Evolutionary conservation across 1,140 invertebrate genomes (phyloP), one percentile per base, ranked within the genome.

Genomic region (Bombus fervidus): DNA sequence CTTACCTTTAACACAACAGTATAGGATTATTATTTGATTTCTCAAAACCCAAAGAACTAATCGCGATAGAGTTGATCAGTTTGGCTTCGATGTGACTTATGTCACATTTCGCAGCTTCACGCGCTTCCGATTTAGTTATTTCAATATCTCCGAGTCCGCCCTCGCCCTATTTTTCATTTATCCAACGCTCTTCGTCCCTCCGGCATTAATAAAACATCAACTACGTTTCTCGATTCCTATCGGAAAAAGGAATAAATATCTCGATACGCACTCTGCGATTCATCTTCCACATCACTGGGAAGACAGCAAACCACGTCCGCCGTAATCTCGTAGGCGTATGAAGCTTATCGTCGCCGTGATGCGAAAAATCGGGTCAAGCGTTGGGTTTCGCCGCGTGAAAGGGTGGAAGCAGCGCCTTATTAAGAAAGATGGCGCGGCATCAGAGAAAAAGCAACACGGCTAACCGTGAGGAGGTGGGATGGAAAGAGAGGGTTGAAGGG

Each of bases 371-470:
- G 37, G 68, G 68, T 28, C 71, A 43, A 41, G 71, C 43, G 22
- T 25, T 62, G 10, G 28, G 10, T 62, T 53, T 53, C 15, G 18
- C 5, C 25, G 37, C 25, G 37, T n/a, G 43, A 75, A 43, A 71
- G 31, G 22, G 12, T 12, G 10, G 39, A 39, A 28, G 34, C 77
- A 78, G 73, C 62, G 72, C 66, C 78, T 90, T 90, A 89, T 90
- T 87, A 90, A 90, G 89, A 90, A 89, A 87, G 87, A 89, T 84
- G 81, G 62, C 64, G 81, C 22, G 64, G 25, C n/a, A 37, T 53
- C 28, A 25, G 69, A 47, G 41, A 76, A 84, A 53, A 85, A 85
- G 81, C 82, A 68, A 90, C 88, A 79, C 76, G 31, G 62, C 1
- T 22, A 28, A 39, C n/a, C 34, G 73, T 57, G 39, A 53, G 62